Base-by-base conservation (phyloP, 2,797 vertebrate genomes). In the Potorous gilbertii region DNA sequence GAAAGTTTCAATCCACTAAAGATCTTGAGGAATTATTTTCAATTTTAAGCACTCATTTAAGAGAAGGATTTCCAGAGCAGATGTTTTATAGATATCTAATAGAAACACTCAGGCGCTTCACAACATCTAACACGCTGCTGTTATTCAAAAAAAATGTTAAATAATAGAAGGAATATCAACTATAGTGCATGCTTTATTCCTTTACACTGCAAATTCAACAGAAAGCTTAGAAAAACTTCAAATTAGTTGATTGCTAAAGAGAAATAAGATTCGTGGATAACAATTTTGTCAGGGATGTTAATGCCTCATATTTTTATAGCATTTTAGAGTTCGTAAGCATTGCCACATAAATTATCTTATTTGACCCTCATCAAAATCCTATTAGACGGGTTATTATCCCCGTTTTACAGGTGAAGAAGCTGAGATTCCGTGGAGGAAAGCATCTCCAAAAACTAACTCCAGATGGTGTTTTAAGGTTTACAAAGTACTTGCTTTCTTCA, bases 21-120 rank as follows among this genome's bases (percentile, higher is more conserved):
- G 55, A 90, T 24, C 52, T 95, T 81, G 56, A 46, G 56, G 91
- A 95, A 95, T 91, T 90, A 94, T 57, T 56, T 91, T 54, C 3
- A 50, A 1, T 90, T 92, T 94, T 94, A 62, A 97, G 81, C 55
- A 74, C 50, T 97, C 74, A n/a, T 46, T 93, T 94, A 52, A 96
- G 92, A 59, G 92, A 94, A 93, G 81, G 34, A 10, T 95, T 96
- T 97, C 93, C 27, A 91, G 55, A 54, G 2, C 54, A 57, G 92
- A 93, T 55, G 50, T 59, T 97, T 90, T 34, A 93, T 93, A 94
- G 81, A 93, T 95, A 95, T 40, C 21, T 91, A 96, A 94, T 89
- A 96, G 56, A 96, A 93, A 57, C 91, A 87, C 54, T n/a, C 52
- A 91, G 54, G 94, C 54, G 28, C 54, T 95, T 96, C 93, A 66